Evolutionary conservation across 2,797 vertebrate species (phyloP).

Genomic region (Danio jaintianensis): DNA sequence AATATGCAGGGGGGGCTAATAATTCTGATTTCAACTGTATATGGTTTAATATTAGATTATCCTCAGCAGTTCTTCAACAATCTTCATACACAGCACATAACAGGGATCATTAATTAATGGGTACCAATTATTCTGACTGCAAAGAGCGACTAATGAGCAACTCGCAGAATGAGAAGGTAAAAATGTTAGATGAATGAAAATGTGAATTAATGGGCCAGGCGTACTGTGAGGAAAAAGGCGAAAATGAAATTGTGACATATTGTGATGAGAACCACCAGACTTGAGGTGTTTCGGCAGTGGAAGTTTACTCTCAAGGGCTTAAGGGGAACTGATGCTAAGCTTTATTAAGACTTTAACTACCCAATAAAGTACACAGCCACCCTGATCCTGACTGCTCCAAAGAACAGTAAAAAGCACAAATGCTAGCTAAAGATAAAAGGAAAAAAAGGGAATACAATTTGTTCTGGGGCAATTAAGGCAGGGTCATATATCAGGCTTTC

Average conservation of each 20-base stretch:
- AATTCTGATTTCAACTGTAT: too few species aligned
- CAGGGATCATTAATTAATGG: constrained; percentile 33
- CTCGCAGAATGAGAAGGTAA: constrained; percentile 22
- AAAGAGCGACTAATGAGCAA: constrained; percentile 38
- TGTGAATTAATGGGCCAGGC: constrained; percentile 18
- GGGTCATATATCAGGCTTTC: constrained; percentile 61
- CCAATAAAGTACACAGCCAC: constrained; percentile 60
- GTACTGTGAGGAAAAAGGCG: background rate
- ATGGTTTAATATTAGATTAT: constrained; percentile 21
- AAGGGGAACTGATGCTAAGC: constrained; percentile 52
- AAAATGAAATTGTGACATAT: constrained; percentile 22
- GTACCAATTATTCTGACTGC: constrained; percentile 17
- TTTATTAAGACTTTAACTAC: constrained; percentile 62
- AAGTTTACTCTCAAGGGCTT: constrained; percentile 54
- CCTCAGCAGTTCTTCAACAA: constrained; percentile 14
- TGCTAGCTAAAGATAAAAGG: constrained; percentile 59
- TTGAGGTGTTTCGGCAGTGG: constrained; percentile 38
- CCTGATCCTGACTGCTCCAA: constrained; percentile 48
- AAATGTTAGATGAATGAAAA: constrained; percentile 31
- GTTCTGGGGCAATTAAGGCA: constrained; percentile 63
- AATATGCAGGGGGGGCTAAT: too few species aligned
- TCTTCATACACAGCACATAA: constrained; percentile 26
- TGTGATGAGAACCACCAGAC: constrained; percentile 40
- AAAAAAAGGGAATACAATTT: constrained; percentile 61
- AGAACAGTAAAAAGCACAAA: constrained; percentile 63